Conservation (phyloP, 1,140 invertebrate species). For the Gonioctena quinquepunctata region DNA sequence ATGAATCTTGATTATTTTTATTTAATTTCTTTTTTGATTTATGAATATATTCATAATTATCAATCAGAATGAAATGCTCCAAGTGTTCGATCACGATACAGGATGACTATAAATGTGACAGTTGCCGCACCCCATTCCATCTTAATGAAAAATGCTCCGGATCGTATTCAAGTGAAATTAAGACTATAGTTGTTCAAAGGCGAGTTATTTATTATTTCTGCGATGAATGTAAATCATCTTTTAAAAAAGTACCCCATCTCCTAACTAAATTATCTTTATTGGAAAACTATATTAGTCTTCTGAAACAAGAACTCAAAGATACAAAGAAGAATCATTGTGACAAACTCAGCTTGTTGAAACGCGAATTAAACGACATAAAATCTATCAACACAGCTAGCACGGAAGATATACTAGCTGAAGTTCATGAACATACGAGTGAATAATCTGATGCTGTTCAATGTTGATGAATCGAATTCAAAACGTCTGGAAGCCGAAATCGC, state of each 20-base stretch:
- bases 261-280: background rate
- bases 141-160: too few relatives aligned
- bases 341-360: background rate
- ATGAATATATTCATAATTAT: too few relatives aligned
- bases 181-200: background rate
- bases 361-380: background rate
- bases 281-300: background rate
- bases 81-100: too few relatives aligned
- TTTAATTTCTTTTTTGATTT: too few relatives aligned
- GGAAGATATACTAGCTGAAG: background rate
- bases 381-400: background rate
- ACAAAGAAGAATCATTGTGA: background rate
- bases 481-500: background rate
- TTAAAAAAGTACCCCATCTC: background rate
- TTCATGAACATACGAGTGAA: background rate
- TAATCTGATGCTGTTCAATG: background rate
- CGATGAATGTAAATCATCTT: background rate
- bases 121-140: too few relatives aligned
- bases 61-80: too few relatives aligned
- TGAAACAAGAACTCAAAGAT: background rate
- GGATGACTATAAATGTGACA: too few relatives aligned
- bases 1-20: too few relatives aligned
- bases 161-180: too few relatives aligned
- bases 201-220: background rate
- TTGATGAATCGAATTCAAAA: background rate